A percentile compares a stretch with the other conserved stretches of the same genome.
These are phyloP conservation scores for Hucho hucho DNA, from an alignment of 2,113 vertebrate species.

Conservation along the genomic window DNA sequence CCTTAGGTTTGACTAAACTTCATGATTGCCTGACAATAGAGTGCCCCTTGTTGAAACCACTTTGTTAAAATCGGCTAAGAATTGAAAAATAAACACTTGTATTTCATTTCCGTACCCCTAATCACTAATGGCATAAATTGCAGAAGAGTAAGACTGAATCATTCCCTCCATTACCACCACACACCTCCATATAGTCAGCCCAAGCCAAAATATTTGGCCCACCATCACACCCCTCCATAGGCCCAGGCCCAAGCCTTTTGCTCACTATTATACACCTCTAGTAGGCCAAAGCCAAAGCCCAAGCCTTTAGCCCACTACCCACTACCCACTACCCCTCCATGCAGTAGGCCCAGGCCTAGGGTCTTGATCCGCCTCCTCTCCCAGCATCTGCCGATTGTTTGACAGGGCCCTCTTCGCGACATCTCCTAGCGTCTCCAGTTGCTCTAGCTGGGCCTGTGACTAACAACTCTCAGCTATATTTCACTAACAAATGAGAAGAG, in stretches of 20 bases:
- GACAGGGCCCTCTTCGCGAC: background rate
- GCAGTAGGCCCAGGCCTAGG: background rate
- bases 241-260: background rate
- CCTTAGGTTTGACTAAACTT: background rate
- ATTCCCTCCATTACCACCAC: too few species aligned
- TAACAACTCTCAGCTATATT: constrained; percentile 6
- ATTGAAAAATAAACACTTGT: too few species aligned
- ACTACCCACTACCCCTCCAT: background rate
- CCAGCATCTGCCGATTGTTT: background rate
- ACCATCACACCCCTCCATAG: background rate
- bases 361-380: background rate
- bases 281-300: too few species aligned
- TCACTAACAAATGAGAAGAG: background rate
- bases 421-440: background rate
- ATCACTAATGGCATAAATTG: too few species aligned
- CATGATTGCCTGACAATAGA: background rate
- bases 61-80: too few species aligned
- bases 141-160: too few species aligned
- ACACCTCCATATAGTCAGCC: background rate
- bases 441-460: background rate
- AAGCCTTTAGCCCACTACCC: background rate
- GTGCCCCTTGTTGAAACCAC: too few species aligned
- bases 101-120: too few species aligned
- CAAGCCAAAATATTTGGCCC: background rate
- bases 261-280: background rate